Evolutionary conservation across 2,888 invertebrate species (phyloP).

Genomic region (Rhagophthalmus giganteus): DNA sequence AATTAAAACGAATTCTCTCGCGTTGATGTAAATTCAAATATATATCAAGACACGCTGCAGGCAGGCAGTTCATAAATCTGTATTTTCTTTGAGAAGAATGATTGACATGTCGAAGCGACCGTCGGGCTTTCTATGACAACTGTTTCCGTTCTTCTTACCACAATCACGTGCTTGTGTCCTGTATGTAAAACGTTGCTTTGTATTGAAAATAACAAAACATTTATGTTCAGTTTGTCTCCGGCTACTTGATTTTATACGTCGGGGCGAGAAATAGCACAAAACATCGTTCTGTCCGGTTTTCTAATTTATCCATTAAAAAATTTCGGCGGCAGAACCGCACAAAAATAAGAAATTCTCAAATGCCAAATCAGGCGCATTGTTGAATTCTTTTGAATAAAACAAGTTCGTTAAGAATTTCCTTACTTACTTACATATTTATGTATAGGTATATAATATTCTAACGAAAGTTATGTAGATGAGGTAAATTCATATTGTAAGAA

Average conservation of each 20-base stretch:
- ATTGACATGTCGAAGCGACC: conserved; percentile 42
- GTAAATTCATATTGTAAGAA: too few relatives aligned
- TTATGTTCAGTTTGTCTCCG: not conserved
- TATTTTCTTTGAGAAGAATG: conserved; percentile 38
- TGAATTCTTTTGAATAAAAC: too few relatives aligned
- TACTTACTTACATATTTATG: too few relatives aligned
- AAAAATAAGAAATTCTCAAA: too few relatives aligned
- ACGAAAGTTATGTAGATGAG: too few relatives aligned
- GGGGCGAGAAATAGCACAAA: too few relatives aligned
- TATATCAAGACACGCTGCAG: conserved; percentile 16
- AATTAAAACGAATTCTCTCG: not conserved
- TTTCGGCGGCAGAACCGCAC: too few relatives aligned
- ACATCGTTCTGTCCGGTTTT: not conserved
- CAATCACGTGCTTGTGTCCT: conserved; percentile 35
- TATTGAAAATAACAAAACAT: conserved; percentile 20
- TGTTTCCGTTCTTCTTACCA: conserved; percentile 40
- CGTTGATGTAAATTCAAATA: conserved; percentile 7
- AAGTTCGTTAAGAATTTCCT: too few relatives aligned
- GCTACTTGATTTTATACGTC: not conserved
- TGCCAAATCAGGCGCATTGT: too few relatives aligned
- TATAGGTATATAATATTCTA: too few relatives aligned
- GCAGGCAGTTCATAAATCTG: conserved; percentile 22
- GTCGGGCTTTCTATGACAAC: conserved; percentile 38
- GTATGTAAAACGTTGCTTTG: conserved; percentile 28
- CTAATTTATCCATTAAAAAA: too few relatives aligned